Evolutionary conservation across 2,113 vertebrate genomes (phyloP), one percentile per base, ranked within the genome.

Genomic region (Fulica atra): DNA sequence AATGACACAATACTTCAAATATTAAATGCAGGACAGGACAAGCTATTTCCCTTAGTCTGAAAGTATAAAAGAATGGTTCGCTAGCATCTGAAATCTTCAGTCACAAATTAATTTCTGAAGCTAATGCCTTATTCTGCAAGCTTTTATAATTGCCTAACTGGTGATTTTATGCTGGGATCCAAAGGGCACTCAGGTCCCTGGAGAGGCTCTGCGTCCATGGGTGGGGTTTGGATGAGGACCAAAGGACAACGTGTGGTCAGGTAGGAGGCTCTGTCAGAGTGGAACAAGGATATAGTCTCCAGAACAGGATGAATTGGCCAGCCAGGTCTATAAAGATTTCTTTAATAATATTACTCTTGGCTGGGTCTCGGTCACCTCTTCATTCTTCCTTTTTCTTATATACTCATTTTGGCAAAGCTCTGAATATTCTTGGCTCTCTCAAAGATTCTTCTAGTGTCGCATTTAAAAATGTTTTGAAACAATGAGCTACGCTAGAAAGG

Each of bases 291-390:
- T 59, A 1, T 26, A 77, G 79, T 81, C 89, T 91, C 93, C 84
- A 89, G 25, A 82, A 82, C 19, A 87, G 74, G 82, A 89, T 61
- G 81, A 73, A 93, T 60, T 93, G 76, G 42, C 82, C 57, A 78
- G 76, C 88, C 79, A 66, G n/a, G 63, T 78, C 71, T 80, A 54
- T 86, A 92, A 93, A 82, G 84, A 80, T 82, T 94, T 79, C 81
- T 94, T 93, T 63, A 93, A 95, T 73, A 91, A 83, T 86, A 93
- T 88, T 93, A 60, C 56, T 88, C 94, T 93, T 94, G 94, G 92
- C 94, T 63, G 33, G 40, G 56, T 71, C 18, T 83, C 74, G 29
- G 15, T 83, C 74, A 54, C 65, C 20, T 92, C 66, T 68, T 65
- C 35, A 74, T 86, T 95, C 63, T 74, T 83, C 24, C 51, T 65